Base-by-base conservation (phyloP, 2,888 invertebrate genomes). In the Pachydiplax longipennis region DNA sequence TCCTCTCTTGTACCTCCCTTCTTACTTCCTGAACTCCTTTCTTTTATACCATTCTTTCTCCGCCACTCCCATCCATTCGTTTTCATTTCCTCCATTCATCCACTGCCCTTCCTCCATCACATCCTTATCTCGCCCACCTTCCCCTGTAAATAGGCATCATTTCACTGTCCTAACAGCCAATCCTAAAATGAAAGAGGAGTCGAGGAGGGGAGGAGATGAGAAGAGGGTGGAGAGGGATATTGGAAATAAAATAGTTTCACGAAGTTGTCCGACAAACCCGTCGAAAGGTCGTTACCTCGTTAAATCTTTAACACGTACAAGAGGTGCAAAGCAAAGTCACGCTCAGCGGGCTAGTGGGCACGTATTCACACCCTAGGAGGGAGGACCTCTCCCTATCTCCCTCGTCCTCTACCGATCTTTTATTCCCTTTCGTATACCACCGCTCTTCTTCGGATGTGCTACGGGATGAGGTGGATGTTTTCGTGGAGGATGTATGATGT, bases 181-280 rank as follows among this genome's bases (percentile, higher is more conserved):
- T 25, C 73, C 73, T 8, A 73, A 73, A 73, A 73, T 73, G 73
- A 73, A 73, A 73, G 31, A 31, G 73, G 73, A 18, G 73, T 13
- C 12, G 73, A 18, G 18, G 18, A 18, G 53, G 44, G 18, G 58
- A 22, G 22, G 65, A 65, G 58, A 22, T 0, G 65, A 65, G 22
- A 65, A 65, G 10, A 65, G 44, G 44, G 44, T 44, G 73, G 25
- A 53, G 53, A 73, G 73, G 73, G 31, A 73, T 31, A 61, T 87
- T 87, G 58, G 87, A 87, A 87, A 61, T 87, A 61, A 87, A 58
- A 87, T 87, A 87, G 87, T 87, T 87, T 87, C 87, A 87, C 87
- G 87, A 87, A 87, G 87, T 87, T 87, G 87, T 87, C 87, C 61
- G 87, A 87, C 87, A 87, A 87, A 87, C 87, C 87, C 87, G 87